These are phyloP conservation scores for Strigamia crassipes DNA, from an alignment of 2,888 invertebrate species.

Conservation along the genomic window DNA sequence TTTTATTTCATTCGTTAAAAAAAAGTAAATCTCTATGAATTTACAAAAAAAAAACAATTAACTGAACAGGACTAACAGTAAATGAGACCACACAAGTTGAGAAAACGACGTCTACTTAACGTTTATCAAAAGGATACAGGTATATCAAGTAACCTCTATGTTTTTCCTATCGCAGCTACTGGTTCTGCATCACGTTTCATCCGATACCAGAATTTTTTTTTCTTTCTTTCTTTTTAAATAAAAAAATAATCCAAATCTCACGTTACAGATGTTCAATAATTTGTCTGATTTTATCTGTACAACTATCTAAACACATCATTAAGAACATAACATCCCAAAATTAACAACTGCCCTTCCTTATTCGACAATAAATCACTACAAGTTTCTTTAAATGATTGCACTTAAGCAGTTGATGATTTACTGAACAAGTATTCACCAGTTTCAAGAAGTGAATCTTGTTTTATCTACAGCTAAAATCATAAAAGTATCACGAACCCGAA, in stretches of 20 bases:
- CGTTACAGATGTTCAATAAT: background rate
- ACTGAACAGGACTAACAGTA: background rate
- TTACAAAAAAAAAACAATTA: background rate
- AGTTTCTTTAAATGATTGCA: background rate
- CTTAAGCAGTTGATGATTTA: background rate
- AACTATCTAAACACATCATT: background rate
- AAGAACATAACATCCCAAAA: background rate
- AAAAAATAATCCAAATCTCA: background rate
- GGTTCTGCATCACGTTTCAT: constrained; percentile 1
- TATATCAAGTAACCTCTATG: background rate
- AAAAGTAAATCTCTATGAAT: background rate
- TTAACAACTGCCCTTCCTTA: background rate
- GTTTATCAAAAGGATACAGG: background rate
- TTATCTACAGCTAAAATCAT: background rate
- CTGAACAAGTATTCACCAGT: background rate
- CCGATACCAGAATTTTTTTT: background rate
- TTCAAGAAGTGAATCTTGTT: background rate
- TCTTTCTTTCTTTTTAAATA: too few species aligned
- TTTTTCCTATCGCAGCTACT: background rate
- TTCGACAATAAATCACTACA: background rate
- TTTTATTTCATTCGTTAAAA: too few species aligned
- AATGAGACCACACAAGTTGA: background rate
- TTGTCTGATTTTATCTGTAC: background rate
- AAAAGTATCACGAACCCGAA: background rate
- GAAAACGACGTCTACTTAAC: background rate